These are phyloP conservation scores for Apotomis betuletana DNA, from an alignment of 2,888 invertebrate genomes.

Conservation along the genomic window DNA sequence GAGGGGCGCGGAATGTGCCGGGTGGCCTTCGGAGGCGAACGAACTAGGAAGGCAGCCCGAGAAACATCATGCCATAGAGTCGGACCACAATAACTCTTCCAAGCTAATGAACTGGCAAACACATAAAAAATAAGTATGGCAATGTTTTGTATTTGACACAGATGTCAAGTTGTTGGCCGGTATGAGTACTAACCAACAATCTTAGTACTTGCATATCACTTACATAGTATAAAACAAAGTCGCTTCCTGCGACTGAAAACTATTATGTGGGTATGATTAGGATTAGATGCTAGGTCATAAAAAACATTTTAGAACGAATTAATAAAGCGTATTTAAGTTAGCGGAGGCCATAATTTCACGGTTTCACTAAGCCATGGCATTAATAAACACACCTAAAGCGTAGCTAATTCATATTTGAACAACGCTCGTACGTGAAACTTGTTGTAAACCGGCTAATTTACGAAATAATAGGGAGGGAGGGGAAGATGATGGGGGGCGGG, in stretches of 20 bases:
- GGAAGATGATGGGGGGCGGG: background rate
- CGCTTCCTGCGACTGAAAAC: too few species aligned
- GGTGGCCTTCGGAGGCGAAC: slow-evolving; percentile 37
- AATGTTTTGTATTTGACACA: too few species aligned
- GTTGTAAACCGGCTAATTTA: slow-evolving; percentile 17
- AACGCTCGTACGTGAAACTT: slow-evolving; percentile 1
- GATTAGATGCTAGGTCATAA: background rate
- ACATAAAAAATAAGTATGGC: too few species aligned
- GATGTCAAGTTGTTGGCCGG: too few species aligned
- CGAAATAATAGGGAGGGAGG: slow-evolving; percentile 13
- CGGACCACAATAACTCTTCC: too few species aligned
- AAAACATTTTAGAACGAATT: background rate
- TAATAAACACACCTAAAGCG: slow-evolving; percentile 3
- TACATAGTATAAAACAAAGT: too few species aligned
- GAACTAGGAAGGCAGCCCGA: slow-evolving; percentile 29
- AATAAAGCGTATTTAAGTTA: too few species aligned
- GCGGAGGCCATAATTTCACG: background rate
- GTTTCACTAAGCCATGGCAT: background rate
- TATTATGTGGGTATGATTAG: too few species aligned
- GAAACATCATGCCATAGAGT: background rate
- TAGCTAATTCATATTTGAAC: slow-evolving; percentile 25
- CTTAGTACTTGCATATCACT: too few species aligned
- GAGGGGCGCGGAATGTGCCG: slow-evolving; percentile 24
- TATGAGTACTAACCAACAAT: too few species aligned
- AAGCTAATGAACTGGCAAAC: too few species aligned